A percentile compares a stretch with the other conserved stretches of the same genome.
phyloP scores from a whole-genome alignment of 2,797 vertebrate genomes.

The Sebastes dallii region DNA sequence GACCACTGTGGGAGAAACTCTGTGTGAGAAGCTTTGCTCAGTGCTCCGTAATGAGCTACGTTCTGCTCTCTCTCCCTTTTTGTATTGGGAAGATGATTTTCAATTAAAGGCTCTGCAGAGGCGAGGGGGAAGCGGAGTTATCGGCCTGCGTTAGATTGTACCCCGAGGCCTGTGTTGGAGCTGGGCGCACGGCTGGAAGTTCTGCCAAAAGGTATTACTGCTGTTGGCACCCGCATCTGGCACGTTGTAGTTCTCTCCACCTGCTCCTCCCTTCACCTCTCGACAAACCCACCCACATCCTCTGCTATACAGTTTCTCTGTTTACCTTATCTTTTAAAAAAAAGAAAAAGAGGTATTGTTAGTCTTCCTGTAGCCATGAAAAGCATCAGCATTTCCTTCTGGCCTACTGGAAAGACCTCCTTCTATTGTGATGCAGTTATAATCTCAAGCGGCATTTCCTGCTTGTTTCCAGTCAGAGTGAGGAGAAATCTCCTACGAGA shows the following conservation, averaged over 20 bases:
- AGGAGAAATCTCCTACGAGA: constrained; percentile 3
- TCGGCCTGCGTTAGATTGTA: constrained; percentile 42
- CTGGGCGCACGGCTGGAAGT: constrained; percentile 24
- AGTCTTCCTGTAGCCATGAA: constrained; percentile 45
- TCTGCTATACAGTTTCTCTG: background rate
- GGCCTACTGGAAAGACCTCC: constrained; percentile 15
- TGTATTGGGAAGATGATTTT: constrained; percentile 68
- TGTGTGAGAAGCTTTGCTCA: constrained; percentile 24
- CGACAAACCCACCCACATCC: background rate
- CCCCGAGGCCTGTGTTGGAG: constrained; percentile 36
- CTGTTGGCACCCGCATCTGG: constrained; percentile 40
- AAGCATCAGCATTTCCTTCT: constrained; percentile 52
- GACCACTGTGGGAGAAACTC: constrained; percentile 20
- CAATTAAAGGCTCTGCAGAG: constrained; percentile 66
- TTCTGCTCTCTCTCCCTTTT: constrained; percentile 30
- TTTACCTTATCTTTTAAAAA: background rate
- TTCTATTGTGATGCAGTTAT: constrained; percentile 58
- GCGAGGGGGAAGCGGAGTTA: constrained; percentile 44
- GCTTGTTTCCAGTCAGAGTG: constrained; percentile 36
- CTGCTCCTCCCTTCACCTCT: constrained; percentile 22
- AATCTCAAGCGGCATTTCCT: constrained; percentile 58
- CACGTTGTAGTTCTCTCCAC: constrained; percentile 15
- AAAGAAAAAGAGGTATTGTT: constrained; percentile 19
- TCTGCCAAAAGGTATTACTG: constrained; percentile 63
- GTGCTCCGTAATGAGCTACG: constrained; percentile 45